phyloP scores from a whole-genome alignment of 2,113 vertebrate species.

The Megaptera novaeangliae region DNA sequence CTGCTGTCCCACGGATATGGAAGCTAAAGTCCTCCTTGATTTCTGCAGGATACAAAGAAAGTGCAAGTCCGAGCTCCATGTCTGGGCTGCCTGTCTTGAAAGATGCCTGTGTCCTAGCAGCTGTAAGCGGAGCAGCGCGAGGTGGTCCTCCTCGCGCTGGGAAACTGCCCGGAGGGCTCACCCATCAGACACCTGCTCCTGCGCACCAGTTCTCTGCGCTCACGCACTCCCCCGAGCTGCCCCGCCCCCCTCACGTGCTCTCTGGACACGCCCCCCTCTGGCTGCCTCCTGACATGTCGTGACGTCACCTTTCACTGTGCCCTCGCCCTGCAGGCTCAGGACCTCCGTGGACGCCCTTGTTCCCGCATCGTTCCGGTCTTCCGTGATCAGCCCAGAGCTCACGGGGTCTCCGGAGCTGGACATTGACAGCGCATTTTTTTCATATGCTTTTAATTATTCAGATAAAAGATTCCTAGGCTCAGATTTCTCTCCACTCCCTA shows the following conservation, averaged over 20 bases:
- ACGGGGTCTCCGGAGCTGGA: not conserved
- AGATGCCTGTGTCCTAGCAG: not conserved
- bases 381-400: not conserved
- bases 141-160: slow-evolving; percentile 56
- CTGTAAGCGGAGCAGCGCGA: not conserved
- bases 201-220: not conserved
- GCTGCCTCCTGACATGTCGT: not conserved
- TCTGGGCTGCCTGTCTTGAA: not conserved
- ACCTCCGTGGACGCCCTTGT: not conserved
- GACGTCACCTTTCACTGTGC: not conserved
- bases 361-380: not conserved
- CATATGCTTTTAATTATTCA: not conserved
- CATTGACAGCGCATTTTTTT: not conserved
- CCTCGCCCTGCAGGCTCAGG: not conserved
- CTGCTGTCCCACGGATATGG: not conserved
- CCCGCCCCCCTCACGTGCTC: fast-evolving
- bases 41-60: not conserved
- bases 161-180: not conserved
- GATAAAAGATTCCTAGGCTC: not conserved
- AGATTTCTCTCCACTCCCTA: not conserved
- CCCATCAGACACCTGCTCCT: not conserved
- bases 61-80: not conserved
- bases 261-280: too few species aligned
- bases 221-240: fast-evolving
- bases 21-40: not conserved